Base-by-base conservation (phyloP, 1,140 invertebrate genomes). In the Druon quercuslanigerum region DNA sequence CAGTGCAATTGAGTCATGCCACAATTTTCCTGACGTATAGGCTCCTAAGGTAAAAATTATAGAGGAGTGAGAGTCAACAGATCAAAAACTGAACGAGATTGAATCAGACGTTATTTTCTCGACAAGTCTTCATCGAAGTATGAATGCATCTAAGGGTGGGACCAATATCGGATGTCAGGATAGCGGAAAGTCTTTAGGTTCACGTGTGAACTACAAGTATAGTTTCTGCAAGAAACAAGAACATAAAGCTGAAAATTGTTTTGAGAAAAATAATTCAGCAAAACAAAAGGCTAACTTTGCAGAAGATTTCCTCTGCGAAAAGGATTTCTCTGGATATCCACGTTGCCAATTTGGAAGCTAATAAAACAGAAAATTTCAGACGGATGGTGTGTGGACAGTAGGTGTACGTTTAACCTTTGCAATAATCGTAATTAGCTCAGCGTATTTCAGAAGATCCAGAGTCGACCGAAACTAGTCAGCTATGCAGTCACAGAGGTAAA, bases 351-450 rank as follows among this genome's bases (percentile, higher is more conserved):
- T n/a, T 9, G 54, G 54, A 25, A 25, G 3, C 25, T 25, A 25
- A 57, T 1, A 7, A 19, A 20, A 1, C 1, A 9, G 54, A 17
- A 57, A 20, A 19, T 20, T 20, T 20, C 16, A 2, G 25, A 7
- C 51, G 50, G 33, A 11, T 74, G 52, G 73, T 74, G 73, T 33
- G 14, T 74, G 19, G 73, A 46, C 54, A 74, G 52, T n/a, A 9
- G 73, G 7, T 46, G 56, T 50, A 74, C 73, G 8, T 60, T 54
- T 16, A 54, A 74, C 20, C 73, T 57, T 3, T 50, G 54, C 46
- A 74, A 74, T 16, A 50, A 60, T 56, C 19, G n/a, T n/a, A 16
- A 57, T 11, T 56, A 6, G 14, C 17, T 74, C 16, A 33, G 13
- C 52, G 60, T 46, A 74, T 52, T 4, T 25, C 25, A 25, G 25